A percentile compares a stretch with the other conserved stretches of the same genome.
Evolutionary conservation across 1,140 invertebrate species (phyloP).

Genomic region (Phenacoccus solenopsis): DNA sequence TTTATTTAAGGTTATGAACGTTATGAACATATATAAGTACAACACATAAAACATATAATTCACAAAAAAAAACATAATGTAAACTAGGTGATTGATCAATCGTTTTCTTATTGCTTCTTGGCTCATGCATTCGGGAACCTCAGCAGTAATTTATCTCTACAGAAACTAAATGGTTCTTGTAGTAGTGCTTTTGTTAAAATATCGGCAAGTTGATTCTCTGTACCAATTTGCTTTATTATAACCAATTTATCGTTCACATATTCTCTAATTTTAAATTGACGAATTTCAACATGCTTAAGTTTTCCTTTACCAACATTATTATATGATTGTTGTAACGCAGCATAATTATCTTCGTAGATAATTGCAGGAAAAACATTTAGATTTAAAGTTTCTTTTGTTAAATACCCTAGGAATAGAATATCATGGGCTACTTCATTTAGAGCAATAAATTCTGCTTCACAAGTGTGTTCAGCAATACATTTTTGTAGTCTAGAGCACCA

Average conservation of each 20-base stretch:
- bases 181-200: not conserved
- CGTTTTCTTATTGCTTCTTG: no score
- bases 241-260: not conserved
- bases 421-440: not conserved
- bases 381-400: not conserved
- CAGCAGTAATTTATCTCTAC: not conserved
- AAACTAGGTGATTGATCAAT: no score
- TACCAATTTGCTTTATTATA: not conserved
- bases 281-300: constrained; percentile 11
- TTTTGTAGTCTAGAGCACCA: constrained; percentile 1
- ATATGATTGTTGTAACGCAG: not conserved
- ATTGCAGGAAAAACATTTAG: not conserved
- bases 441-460: constrained; percentile 8
- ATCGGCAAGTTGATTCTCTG: not conserved
- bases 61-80: no score
- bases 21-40: no score
- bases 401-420: not conserved
- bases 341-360: constrained; percentile 12
- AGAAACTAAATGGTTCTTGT: not conserved
- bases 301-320: not conserved
- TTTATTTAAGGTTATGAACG: no score
- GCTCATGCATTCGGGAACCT: not conserved
- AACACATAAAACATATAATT: no score
- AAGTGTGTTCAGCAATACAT: not conserved
- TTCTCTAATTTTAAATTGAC: not conserved